A percentile compares a stretch with the other conserved stretches of the same genome.
phyloP scores from a whole-genome alignment of 1,140 invertebrate genomes.

The Tetramorium alpestre region DNA sequence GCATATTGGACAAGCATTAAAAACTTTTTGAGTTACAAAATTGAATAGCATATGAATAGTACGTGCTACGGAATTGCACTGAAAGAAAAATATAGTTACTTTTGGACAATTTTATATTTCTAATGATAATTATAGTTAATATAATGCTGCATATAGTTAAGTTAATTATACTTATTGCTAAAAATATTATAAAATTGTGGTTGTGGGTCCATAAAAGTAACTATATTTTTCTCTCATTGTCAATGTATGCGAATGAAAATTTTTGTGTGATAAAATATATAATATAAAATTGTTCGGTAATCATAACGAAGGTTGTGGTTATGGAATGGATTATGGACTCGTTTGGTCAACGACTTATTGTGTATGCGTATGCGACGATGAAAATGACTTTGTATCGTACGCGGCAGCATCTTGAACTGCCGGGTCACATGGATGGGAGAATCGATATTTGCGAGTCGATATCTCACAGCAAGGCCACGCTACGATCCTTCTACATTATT shows the following conservation, averaged over 20 bases:
- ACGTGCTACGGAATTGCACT: not conserved
- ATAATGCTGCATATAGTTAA: too few species aligned
- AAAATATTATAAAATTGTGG: too few species aligned
- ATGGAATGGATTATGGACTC: not conserved
- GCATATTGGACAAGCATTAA: not conserved
- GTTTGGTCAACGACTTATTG: not conserved
- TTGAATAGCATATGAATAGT: not conserved
- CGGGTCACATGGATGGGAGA: constrained; percentile 38
- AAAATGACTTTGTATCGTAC: constrained; percentile 41
- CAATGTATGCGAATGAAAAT: not conserved
- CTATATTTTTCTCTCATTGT: too few species aligned
- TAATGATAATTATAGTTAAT: too few species aligned
- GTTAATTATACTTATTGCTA: too few species aligned
- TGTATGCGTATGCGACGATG: not conserved
- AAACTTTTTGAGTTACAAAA: not conserved
- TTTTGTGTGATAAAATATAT: not conserved
- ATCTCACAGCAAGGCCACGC: constrained; percentile 78
- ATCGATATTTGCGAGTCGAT: constrained; percentile 80
- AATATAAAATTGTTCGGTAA: not conserved
- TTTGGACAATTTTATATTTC: too few species aligned
- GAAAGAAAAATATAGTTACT: too few species aligned
- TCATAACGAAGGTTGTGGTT: not conserved
- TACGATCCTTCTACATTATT: constrained; percentile 81
- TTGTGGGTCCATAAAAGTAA: too few species aligned
- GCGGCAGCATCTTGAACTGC: constrained; percentile 22